Evolutionary conservation across 2,113 vertebrate genomes (phyloP).

Genomic region (Crocuta crocuta): DNA sequence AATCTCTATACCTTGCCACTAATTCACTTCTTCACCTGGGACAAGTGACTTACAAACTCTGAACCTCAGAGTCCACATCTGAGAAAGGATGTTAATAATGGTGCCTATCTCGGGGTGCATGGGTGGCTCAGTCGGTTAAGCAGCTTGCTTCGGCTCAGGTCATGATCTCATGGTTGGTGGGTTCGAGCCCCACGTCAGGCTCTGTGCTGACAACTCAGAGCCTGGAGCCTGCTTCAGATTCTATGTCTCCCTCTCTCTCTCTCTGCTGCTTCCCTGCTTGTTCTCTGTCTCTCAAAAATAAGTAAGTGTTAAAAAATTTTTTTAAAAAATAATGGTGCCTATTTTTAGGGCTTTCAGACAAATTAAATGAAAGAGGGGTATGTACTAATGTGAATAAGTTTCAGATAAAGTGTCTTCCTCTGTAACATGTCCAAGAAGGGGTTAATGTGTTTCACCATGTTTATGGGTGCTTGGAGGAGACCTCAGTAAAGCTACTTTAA

Average conservation of each 20-base stretch:
- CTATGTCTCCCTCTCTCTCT: no score
- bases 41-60: background rate
- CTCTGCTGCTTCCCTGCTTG: no score
- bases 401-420: background rate
- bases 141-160: no score
- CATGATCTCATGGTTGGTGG: no score
- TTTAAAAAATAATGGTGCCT: background rate
- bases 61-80: background rate
- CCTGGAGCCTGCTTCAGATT: no score
- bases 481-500: background rate
- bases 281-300: no score
- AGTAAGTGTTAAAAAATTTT: no score
- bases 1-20: background rate
- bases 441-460: background rate
- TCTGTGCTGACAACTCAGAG: no score
- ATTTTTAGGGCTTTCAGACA: background rate
- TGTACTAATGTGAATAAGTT: background rate
- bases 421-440: constrained; percentile 34
- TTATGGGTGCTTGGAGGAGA: background rate
- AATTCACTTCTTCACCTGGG: background rate
- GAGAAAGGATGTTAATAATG: background rate
- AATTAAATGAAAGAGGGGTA: constrained; percentile 30
- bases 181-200: no score
- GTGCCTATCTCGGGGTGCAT: background rate
- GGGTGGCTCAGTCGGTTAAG: no score